Evolutionary conservation across 2,888 invertebrate species (phyloP).

Genomic region (Mesoligia furuncula): DNA sequence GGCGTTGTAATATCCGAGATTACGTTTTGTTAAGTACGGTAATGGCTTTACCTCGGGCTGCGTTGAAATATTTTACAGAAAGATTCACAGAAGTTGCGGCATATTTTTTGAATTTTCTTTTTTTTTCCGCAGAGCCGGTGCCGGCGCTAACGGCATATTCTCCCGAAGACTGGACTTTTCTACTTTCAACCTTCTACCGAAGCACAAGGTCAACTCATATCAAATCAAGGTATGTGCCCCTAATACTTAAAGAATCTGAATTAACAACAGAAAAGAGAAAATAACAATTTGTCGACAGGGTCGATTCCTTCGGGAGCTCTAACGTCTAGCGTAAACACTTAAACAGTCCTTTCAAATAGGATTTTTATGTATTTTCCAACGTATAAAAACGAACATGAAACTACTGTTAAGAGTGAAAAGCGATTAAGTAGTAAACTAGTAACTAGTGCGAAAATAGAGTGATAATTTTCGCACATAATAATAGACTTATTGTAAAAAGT

Average conservation of each 20-base stretch:
- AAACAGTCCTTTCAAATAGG: constrained; percentile 52
- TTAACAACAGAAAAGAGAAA: constrained; percentile 35
- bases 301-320: constrained; percentile 41
- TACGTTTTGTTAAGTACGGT: constrained; percentile 43
- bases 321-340: constrained; percentile 57
- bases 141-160: constrained; percentile 98
- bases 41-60: constrained; percentile 50
- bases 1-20: constrained; percentile 57
- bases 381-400: constrained; percentile 51
- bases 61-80: constrained; percentile 29
- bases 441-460: constrained; percentile 32
- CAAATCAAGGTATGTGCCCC: constrained; percentile 96
- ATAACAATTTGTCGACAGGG: constrained; percentile 49
- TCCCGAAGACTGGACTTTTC: constrained; percentile 98
- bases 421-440: constrained; percentile 17
- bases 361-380: constrained; percentile 45
- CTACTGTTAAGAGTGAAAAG: constrained; percentile 45
- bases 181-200: constrained; percentile 97
- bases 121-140: constrained; percentile 93
- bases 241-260: constrained; percentile 8
- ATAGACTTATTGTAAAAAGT: constrained; percentile 6
- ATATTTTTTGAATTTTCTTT: constrained; percentile 11
- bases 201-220: constrained; percentile 99
- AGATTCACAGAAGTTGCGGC: constrained; percentile 17
- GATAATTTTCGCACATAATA: constrained; percentile 5